These are phyloP conservation scores for Cryptotis parvus DNA, from an alignment of 2,113 vertebrate species.

Conservation along the genomic window DNA sequence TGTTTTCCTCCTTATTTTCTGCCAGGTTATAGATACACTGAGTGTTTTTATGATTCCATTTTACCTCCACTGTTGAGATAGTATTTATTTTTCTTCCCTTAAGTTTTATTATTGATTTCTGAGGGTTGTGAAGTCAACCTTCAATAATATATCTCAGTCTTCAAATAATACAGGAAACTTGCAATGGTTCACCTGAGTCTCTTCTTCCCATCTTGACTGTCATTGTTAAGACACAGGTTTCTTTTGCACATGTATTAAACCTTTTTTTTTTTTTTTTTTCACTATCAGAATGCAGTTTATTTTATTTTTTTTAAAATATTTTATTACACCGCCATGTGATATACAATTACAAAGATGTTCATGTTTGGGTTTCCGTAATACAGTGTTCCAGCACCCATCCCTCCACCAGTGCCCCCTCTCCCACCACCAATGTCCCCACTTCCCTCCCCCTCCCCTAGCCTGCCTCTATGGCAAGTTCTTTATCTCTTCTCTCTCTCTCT, in stretches of 20 bases:
- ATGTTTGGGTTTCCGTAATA: no score
- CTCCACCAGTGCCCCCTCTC: no score
- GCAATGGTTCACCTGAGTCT: background rate
- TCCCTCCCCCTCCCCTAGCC: no score
- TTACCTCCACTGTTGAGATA: background rate
- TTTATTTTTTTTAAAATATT: background rate
- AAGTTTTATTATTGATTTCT: background rate
- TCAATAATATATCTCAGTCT: background rate
- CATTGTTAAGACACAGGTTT: background rate
- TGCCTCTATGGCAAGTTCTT: no score
- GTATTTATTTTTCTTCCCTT: background rate
- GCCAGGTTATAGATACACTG: background rate
- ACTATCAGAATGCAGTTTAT: no score
- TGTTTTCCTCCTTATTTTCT: background rate
- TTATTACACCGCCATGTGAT: no score
- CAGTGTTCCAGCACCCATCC: no score
- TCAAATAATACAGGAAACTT: background rate
- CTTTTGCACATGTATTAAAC: background rate
- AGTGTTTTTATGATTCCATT: background rate
- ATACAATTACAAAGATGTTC: no score
- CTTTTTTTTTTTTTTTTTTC: no score
- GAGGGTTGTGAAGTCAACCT: background rate
- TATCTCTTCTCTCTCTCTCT: no score
- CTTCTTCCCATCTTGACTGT: background rate
- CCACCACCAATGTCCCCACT: no score